Evolutionary conservation across 2,113 vertebrate genomes (phyloP), one percentile per base, ranked within the genome.

Genomic region (Anseranas semipalmata): DNA sequence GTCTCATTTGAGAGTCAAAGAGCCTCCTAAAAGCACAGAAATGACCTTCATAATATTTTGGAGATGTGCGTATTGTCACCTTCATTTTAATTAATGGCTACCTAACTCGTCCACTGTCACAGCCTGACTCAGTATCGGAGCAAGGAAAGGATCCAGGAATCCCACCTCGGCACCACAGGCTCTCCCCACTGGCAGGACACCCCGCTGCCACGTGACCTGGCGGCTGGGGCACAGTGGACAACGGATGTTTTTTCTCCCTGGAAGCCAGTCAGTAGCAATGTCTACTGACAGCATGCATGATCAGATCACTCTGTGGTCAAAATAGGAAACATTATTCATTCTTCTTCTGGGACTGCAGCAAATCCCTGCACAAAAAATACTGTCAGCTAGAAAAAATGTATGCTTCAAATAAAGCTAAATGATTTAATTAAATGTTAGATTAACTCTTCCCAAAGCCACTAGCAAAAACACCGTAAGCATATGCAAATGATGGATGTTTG

Each of bases 341-440:
- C 80, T 93, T 80, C 76, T 93, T 94, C 70, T 56, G 73, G 83
- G 58, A 93, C 43, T 65, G 66, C 76, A 85, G 84, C 77, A 82
- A 84, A 94, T 89, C 66, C 30, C 48, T 76, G 66, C 45, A 65
- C 0, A 0, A 79, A 78, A 48, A 78, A 52, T 14, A 62, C 48
- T 18, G 37, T 45, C 76, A 73, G 73, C 27, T 72, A n/a, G 46
- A n/a, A 67, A 48, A 76, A 53, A 39, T 75, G 9, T 2, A 35
- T 21, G 32, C 48, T 56, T 92, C 0, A 0, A 74, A 68, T 76
- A 90, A 87, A 92, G 58, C 66, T 45, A 63, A 78, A 21, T 13
- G 25, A 50, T 79, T 96, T 92, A 87, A 95, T 93, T 84, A 75
- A 95, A 66, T 30, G 28, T 43, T 52, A 72, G 60, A 39, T 56